These are phyloP conservation scores for Corydoras sp. DNA, from an alignment of 2,113 vertebrate genomes.

Conservation along the genomic window DNA sequence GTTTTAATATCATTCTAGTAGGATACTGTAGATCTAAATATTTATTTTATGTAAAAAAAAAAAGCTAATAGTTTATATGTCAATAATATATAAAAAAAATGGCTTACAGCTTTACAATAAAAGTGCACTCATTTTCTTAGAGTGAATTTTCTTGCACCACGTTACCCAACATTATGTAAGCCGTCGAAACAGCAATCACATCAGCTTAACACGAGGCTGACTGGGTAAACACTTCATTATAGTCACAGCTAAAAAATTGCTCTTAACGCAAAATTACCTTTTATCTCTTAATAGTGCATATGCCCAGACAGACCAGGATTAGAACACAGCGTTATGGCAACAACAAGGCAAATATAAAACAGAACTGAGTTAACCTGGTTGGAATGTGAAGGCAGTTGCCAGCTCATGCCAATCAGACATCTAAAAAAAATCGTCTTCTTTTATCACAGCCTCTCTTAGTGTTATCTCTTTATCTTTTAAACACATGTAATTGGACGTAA, in stretches of 20 bases:
- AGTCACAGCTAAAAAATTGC: not conserved
- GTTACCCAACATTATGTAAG: not conserved
- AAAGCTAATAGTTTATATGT: no score
- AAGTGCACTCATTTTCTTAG: no score
- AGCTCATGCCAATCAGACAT: not conserved
- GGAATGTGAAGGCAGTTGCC: constrained; percentile 12
- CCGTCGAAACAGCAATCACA: not conserved
- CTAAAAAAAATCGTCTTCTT: not conserved
- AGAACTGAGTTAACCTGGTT: constrained; percentile 1
- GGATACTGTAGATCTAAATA: no score
- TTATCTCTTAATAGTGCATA: constrained; percentile 11
- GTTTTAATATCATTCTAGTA: no score
- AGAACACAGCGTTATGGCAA: constrained; percentile 24
- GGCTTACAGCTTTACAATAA: no score
- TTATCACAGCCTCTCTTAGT: not conserved
- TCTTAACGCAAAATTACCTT: not conserved
- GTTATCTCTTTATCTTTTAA: constrained; percentile 4
- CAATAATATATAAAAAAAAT: no score
- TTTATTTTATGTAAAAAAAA: no score
- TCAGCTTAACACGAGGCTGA: not conserved
- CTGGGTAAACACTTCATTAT: constrained; percentile 6
- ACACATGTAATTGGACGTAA: constrained; percentile 9
- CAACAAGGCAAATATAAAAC: constrained; percentile 20
- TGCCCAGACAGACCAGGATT: constrained; percentile 9
- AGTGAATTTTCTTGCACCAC: no score